Conservation (phyloP, 2,888 invertebrate genomes). For the Sisyra terminalis region DNA sequence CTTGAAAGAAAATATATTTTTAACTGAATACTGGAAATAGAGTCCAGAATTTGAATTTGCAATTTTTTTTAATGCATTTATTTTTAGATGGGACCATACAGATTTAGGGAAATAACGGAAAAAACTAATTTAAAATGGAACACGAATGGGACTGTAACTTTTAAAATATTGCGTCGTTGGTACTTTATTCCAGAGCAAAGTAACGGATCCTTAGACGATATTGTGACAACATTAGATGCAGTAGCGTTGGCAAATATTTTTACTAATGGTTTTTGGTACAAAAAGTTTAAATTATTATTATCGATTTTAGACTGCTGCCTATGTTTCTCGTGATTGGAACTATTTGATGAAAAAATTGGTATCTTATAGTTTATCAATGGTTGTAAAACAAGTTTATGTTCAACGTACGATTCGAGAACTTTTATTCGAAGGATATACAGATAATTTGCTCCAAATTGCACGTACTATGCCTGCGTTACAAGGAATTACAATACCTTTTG, state of each 20-base stretch:
- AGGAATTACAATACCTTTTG: slow-evolving; percentile 32
- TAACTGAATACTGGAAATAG: background rate
- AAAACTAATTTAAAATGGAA: slow-evolving; percentile 62
- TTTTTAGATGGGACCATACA: slow-evolving; percentile 39
- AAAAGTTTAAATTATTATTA: too few species aligned
- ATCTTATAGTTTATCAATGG: slow-evolving; percentile 36
- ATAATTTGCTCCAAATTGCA: slow-evolving; percentile 50
- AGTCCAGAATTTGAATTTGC: too few species aligned
- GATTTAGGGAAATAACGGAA: slow-evolving; percentile 46
- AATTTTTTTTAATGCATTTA: background rate
- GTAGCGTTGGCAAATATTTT: slow-evolving; percentile 64
- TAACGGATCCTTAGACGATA: slow-evolving; percentile 49
- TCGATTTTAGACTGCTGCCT: slow-evolving; percentile 39
- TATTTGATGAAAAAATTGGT: slow-evolving; percentile 37
- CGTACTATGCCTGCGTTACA: slow-evolving; percentile 36
- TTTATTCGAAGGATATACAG: slow-evolving; percentile 67
- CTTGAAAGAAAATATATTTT: too few species aligned
- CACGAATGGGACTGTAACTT: slow-evolving; percentile 55
- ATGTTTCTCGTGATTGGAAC: slow-evolving; percentile 39
- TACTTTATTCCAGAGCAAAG: slow-evolving; percentile 48
- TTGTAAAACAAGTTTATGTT: slow-evolving; percentile 38
- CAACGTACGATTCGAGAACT: slow-evolving; percentile 49
- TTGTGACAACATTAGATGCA: slow-evolving; percentile 56
- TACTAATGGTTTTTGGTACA: too few species aligned
- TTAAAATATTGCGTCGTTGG: slow-evolving; percentile 48